Evolutionary conservation across 2,113 vertebrate species (phyloP).

Genomic region (Amblyornis subalaris): DNA sequence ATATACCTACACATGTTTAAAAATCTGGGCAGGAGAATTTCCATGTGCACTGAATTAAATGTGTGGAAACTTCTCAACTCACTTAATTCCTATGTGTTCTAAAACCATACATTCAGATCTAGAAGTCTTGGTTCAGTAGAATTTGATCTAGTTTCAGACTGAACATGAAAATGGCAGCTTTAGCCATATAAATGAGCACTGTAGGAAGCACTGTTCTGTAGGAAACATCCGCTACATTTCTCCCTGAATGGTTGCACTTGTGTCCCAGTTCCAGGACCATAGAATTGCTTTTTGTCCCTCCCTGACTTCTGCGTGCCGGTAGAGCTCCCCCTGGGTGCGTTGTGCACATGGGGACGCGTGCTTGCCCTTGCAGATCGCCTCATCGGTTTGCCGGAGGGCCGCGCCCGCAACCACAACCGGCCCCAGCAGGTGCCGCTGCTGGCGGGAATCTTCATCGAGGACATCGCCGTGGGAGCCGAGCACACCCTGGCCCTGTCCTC

Average conservation of each 20-base stretch:
- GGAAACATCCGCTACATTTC: background rate
- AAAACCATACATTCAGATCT: background rate
- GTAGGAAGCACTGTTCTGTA: background rate
- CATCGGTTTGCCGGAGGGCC: constrained; percentile 82
- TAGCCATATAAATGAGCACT: fast-evolving
- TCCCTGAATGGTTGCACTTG: too few species aligned
- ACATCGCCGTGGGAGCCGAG: constrained; percentile 81
- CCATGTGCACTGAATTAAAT: background rate
- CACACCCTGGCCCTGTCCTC: constrained; percentile 79
- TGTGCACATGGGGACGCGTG: background rate
- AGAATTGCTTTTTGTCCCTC: background rate
- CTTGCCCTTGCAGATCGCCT: constrained; percentile 73
- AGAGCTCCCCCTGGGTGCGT: background rate
- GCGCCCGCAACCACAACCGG: constrained; percentile 83
- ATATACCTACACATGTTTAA: background rate
- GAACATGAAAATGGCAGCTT: background rate
- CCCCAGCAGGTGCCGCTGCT: constrained; percentile 79
- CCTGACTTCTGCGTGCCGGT: background rate
- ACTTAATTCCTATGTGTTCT: background rate
- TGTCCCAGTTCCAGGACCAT: background rate
- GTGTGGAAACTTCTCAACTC: background rate
- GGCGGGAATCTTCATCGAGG: constrained; percentile 76
- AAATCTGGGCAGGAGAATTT: background rate
- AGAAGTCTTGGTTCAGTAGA: background rate
- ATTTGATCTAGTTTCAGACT: background rate